Evolutionary conservation across 1,140 invertebrate genomes (phyloP).

Genomic region (Potamilus streckersoni): DNA sequence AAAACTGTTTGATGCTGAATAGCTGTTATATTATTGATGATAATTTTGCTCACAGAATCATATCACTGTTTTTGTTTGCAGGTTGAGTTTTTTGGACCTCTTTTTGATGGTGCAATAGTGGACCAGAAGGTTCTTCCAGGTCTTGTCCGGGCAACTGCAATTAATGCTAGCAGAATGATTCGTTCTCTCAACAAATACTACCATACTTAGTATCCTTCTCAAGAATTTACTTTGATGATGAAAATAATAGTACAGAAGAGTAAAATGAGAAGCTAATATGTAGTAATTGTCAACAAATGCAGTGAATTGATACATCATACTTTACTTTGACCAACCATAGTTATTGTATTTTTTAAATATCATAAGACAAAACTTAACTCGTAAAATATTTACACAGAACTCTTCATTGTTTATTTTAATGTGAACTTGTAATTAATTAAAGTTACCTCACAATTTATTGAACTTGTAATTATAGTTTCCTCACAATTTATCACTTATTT

Average conservation of each 20-base stretch:
- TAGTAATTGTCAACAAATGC: background rate
- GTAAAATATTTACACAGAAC: too few relatives aligned
- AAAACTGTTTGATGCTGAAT: too few relatives aligned
- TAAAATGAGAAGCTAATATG: background rate
- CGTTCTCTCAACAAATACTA: constrained; percentile 88
- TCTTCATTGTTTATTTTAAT: background rate
- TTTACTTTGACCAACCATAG: background rate
- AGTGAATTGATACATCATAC: background rate
- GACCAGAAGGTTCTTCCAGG: constrained; percentile 85
- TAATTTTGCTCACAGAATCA: background rate
- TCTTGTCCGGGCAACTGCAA: constrained; percentile 89
- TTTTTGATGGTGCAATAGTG: constrained; percentile 95
- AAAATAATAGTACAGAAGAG: background rate
- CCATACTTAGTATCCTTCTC: constrained; percentile 84
- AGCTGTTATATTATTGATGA: too few relatives aligned
- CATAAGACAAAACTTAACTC: background rate
- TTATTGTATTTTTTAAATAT: background rate
- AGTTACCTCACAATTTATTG: background rate
- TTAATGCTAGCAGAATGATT: constrained; percentile 92
- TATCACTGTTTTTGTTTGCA: constrained; percentile 66
- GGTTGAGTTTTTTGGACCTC: constrained; percentile 94
- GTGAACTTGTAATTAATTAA: background rate
- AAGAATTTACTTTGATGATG: background rate
- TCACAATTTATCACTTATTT: background rate
- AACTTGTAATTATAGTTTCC: background rate